Base-by-base conservation (phyloP, 2,113 vertebrate genomes). In the Colossoma macropomum region DNA sequence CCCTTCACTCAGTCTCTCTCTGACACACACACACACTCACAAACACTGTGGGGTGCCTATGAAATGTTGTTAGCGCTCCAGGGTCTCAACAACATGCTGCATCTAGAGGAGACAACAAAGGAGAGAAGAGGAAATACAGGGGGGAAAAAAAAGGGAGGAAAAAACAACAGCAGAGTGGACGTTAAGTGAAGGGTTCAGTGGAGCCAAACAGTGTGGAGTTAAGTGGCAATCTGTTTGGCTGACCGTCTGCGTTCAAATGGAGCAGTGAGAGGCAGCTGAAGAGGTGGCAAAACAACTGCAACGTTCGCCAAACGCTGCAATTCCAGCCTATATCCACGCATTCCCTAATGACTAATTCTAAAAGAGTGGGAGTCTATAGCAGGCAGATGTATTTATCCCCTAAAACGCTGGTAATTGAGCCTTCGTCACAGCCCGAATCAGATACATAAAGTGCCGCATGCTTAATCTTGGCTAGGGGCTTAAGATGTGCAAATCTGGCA, bases 401-500 rank as follows among this genome's bases (percentile, higher is more conserved):
- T 12, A 77, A 81, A 86, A 75, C n/a, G 8, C 1, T 16, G 0
- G 70, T 83, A 78, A 86, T 81, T 63, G 56, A 85, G 62, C 15
- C 38, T 11, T 59, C 50, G 30, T 59, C 48, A 84, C 16, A 74
- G 75, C 5, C 28, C 9, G 48, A 77, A 75, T 63, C 27, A 48
- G 41, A 79, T 59, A 41, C 6, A 41, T 28, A 63, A 65, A 81
- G 25, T 54, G 25, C n/a, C 27, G 59, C 78, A 84, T 15, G 75
- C 54, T 82, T 82, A 52, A 82, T 65, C 54, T 80, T 19, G 62
- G 54, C 70, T 48, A 78, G 4, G 16, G 50, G 80, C 79, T 74
- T 76, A 71, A 80, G 77, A 79, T 77, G 76, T 74, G 87, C 83
- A 68, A 75, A 83, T 77, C 41, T 59, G 83, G 63, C 71, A 66